phyloP scores from a whole-genome alignment of 2,797 vertebrate species.

The Protosalanx chinensis region DNA sequence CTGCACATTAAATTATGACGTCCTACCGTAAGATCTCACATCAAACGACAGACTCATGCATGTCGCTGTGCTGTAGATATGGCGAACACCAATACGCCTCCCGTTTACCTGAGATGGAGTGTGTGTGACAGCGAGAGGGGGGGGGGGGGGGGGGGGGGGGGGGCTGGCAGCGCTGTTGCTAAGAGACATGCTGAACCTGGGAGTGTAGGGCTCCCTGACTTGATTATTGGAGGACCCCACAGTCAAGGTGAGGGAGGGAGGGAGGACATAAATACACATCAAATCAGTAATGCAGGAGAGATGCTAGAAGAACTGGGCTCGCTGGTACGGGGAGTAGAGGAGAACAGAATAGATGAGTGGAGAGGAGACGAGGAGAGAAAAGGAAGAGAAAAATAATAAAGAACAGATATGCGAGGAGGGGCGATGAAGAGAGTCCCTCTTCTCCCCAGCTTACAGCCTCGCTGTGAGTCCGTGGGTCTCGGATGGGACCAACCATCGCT shows the following conservation, averaged over 20 bases:
- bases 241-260: background rate
- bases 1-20: no score
- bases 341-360: slow-evolving; percentile 6
- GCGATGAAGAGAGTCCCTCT: background rate
- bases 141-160: slow-evolving; percentile 17
- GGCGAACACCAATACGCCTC: no score
- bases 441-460: background rate
- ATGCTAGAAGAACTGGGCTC: slow-evolving; percentile 6
- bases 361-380: no score
- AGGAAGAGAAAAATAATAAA: no score
- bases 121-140: background rate
- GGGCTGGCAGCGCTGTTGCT: slow-evolving; percentile 38
- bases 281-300: slow-evolving; percentile 8
- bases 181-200: slow-evolving; percentile 38
- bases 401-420: no score
- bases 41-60: background rate
- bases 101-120: background rate
- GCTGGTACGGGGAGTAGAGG: background rate
- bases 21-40: no score
- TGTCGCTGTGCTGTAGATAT: background rate
- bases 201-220: slow-evolving; percentile 20
- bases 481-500: background rate
- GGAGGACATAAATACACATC: slow-evolving; percentile 3
- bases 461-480: background rate
- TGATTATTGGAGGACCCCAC: slow-evolving; percentile 16